phyloP scores from a whole-genome alignment of 2,888 invertebrate species.

The Podotricha telesiphe region DNA sequence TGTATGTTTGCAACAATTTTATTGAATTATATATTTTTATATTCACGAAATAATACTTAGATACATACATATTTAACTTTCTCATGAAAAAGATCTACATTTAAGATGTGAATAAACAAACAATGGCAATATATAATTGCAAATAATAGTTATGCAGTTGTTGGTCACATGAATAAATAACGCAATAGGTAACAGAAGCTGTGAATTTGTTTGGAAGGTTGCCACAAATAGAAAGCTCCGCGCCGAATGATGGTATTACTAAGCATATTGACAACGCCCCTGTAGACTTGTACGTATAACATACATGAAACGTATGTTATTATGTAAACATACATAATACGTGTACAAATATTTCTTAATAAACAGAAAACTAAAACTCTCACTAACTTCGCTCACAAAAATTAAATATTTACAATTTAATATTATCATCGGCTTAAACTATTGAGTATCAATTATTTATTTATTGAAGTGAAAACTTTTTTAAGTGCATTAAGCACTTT shows the following conservation, averaged over 20 bases:
- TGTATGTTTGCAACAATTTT: constrained; percentile 21
- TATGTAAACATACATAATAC: too few relatives aligned
- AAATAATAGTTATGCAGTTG: neutral
- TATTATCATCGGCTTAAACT: too few relatives aligned
- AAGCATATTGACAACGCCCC: constrained; percentile 58
- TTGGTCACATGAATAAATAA: constrained; percentile 18
- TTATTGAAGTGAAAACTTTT: too few relatives aligned
- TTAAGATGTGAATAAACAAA: too few relatives aligned
- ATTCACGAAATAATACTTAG: neutral
- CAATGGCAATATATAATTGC: neutral
- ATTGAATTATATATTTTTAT: neutral
- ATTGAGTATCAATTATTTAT: too few relatives aligned
- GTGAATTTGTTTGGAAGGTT: constrained; percentile 56
- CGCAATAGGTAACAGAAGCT: constrained; percentile 41
- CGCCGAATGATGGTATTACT: constrained; percentile 45
- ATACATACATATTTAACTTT: too few relatives aligned
- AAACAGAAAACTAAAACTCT: too few relatives aligned
- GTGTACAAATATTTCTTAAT: too few relatives aligned
- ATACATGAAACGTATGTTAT: neutral
- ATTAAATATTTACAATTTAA: too few relatives aligned
- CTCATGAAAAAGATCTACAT: too few relatives aligned
- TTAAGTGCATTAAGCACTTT: too few relatives aligned
- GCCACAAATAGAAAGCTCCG: constrained; percentile 48
- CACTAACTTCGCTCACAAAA: too few relatives aligned
- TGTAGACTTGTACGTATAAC: neutral